Conservation (phyloP, 2,113 vertebrate species). For the Onychostoma macrolepis region DNA sequence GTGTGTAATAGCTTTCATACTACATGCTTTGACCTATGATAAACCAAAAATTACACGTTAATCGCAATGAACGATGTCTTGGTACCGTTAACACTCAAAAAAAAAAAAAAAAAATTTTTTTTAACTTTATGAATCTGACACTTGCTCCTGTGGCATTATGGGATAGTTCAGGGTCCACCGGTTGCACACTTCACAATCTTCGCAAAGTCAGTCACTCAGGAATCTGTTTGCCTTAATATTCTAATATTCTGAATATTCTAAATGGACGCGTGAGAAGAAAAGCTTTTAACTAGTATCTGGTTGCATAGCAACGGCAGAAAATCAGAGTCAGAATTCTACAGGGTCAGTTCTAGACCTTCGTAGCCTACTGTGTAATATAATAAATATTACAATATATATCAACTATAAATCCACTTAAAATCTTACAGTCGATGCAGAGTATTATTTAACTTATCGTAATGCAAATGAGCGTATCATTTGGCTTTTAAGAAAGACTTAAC, state of each 20-base stretch:
- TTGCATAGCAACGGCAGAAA: constrained; percentile 31
- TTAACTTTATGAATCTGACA: not conserved
- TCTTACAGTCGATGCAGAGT: not conserved
- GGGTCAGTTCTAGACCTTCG: not conserved
- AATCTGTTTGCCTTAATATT: not conserved
- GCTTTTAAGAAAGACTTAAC: not conserved
- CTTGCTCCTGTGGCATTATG: not conserved
- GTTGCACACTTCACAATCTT: not conserved
- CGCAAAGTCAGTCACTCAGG: not conserved
- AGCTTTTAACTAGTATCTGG: constrained; percentile 13
- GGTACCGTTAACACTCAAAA: not conserved
- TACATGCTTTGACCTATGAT: not conserved
- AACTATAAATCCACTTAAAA: constrained; percentile 8
- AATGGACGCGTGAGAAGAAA: not conserved
- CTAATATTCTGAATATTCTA: not conserved
- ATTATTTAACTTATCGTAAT: not conserved
- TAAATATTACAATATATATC: not conserved
- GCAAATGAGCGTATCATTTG: not conserved
- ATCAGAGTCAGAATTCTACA: not conserved
- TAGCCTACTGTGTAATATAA: not conserved
- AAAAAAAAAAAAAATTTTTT: not conserved
- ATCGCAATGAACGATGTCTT: not conserved
- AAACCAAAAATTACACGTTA: not conserved
- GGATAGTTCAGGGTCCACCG: not conserved
- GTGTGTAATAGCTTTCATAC: not conserved